phyloP scores from a whole-genome alignment of 2,113 vertebrate species.

The Phalacrocorax carbo region DNA sequence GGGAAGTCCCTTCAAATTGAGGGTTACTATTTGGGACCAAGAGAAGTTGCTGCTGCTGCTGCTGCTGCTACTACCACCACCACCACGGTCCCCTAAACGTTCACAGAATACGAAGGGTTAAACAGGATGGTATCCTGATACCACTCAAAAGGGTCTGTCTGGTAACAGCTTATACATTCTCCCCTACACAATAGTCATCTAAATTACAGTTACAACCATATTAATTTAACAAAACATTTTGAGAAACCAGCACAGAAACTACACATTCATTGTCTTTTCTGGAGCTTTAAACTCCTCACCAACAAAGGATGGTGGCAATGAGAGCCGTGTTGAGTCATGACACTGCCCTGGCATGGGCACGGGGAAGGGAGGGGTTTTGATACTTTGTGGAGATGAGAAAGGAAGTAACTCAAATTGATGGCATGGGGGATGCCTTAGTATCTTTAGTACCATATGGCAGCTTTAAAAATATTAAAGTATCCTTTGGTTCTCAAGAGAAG shows the following conservation, averaged over 20 bases:
- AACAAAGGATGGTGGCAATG: slow-evolving; percentile 43
- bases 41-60: slow-evolving; percentile 38
- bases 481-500: slow-evolving; percentile 72
- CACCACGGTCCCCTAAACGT: slow-evolving; percentile 27
- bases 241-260: slow-evolving; percentile 71
- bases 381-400: background rate
- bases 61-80: slow-evolving; percentile 31
- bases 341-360: slow-evolving; percentile 34
- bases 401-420: slow-evolving; percentile 31
- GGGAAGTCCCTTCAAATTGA: background rate
- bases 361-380: background rate
- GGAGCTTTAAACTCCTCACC: slow-evolving; percentile 55
- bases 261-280: slow-evolving; percentile 80
- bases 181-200: slow-evolving; percentile 61
- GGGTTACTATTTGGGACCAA: background rate
- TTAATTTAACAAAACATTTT: slow-evolving; percentile 61
- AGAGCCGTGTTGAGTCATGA: slow-evolving; percentile 41
- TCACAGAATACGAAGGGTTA: slow-evolving; percentile 35
- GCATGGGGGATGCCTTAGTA: slow-evolving; percentile 54
- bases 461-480: slow-evolving; percentile 60
- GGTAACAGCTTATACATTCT: slow-evolving; percentile 51
- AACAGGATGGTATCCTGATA: slow-evolving; percentile 27
- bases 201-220: slow-evolving; percentile 68
- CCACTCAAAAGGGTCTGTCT: slow-evolving; percentile 47
- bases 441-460: slow-evolving; percentile 74